Conservation (phyloP, 2,113 vertebrate species). For the Pseudopipra pipra region DNA sequence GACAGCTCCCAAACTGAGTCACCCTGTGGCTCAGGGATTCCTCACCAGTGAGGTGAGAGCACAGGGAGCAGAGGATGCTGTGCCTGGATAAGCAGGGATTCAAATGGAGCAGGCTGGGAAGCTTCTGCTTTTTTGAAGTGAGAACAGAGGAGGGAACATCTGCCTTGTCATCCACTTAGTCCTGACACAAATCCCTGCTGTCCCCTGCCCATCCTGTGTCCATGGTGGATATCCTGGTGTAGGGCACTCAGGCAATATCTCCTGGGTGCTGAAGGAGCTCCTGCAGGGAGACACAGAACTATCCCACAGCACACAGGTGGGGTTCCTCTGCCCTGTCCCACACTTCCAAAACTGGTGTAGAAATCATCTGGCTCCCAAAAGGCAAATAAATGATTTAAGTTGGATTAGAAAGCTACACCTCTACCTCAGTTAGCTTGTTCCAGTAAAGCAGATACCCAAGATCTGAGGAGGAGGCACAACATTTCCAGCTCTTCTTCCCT, state of each 20-base stretch:
- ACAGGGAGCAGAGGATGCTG: neutral
- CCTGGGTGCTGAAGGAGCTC: neutral
- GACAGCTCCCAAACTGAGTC: neutral
- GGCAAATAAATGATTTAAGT: neutral
- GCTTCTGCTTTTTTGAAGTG: neutral
- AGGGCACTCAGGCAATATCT: fast-evolving
- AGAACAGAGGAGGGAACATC: neutral
- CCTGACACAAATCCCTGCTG: neutral
- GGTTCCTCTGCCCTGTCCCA: neutral
- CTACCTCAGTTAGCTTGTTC: neutral
- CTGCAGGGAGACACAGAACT: neutral
- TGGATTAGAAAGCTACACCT: too few relatives aligned
- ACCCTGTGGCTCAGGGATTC: neutral
- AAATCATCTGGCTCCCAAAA: neutral
- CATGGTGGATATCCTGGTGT: neutral
- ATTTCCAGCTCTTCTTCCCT: neutral
- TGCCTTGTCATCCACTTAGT: neutral
- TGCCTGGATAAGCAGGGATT: neutral
- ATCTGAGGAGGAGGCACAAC: neutral
- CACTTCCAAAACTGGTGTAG: neutral
- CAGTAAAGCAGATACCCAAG: neutral
- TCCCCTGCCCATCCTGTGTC: neutral
- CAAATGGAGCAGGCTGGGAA: neutral
- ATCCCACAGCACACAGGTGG: neutral
- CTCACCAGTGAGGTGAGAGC: neutral